Percentiles rank a stretch among this genome's conserved stretches.
Conservation (phyloP, 2,113 vertebrate species). For the Lepidothrix coronata region DNA sequence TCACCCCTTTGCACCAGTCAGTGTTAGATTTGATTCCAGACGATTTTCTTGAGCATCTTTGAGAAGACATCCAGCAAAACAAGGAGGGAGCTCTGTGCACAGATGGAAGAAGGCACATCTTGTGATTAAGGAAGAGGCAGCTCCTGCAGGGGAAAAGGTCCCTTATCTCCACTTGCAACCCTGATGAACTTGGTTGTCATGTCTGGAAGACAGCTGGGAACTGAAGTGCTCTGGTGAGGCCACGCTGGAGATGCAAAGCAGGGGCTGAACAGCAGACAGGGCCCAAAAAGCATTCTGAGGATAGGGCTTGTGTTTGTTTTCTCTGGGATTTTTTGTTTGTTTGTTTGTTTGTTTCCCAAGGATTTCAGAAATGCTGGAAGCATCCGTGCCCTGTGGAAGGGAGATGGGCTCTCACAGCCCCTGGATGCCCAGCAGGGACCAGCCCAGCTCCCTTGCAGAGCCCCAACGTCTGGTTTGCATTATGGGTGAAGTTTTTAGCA, state of each 20-base stretch:
- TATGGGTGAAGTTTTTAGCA: conserved; percentile 24
- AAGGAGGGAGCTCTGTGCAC: not conserved
- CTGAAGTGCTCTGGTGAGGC: fast-evolving
- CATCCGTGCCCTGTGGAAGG: fast-evolving
- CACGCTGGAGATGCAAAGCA: fast-evolving
- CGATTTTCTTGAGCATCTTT: not conserved
- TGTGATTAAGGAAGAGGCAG: not conserved
- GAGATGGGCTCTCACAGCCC: not conserved
- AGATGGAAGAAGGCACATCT: not conserved
- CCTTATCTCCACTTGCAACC: not conserved
- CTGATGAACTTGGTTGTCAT: not conserved
- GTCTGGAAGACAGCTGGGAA: not conserved
- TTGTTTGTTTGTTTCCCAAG: not conserved
- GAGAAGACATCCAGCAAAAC: not conserved
- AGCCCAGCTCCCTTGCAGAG: not conserved
- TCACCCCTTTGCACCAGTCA: not conserved
- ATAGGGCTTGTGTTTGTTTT: not conserved
- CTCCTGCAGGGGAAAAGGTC: not conserved
- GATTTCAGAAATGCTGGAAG: not conserved
- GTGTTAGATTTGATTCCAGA: not conserved
- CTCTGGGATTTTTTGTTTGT: not conserved
- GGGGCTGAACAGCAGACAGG: not conserved
- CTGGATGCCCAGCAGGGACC: fast-evolving
- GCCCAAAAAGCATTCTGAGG: not conserved
- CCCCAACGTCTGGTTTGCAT: not conserved